Conservation (phyloP, 2,888 invertebrate genomes). For the Xiphydria camelus region DNA sequence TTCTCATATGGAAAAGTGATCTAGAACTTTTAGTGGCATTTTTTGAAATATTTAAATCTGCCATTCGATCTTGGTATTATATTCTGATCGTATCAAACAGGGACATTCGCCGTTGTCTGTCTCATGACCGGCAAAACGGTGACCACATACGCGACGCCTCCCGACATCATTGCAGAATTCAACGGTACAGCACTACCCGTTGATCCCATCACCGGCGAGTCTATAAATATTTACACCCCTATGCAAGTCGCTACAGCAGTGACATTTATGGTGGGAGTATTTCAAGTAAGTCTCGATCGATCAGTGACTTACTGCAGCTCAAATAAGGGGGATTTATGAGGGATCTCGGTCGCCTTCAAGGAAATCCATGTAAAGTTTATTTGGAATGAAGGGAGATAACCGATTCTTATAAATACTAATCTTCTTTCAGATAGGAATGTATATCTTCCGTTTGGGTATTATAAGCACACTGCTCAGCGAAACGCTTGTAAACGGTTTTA, state of each 20-base stretch:
- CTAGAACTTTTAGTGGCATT: background rate
- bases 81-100: slow-evolving; percentile 54
- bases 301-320: too few species aligned
- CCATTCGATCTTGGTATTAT: background rate
- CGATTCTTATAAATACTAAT: slow-evolving; percentile 35
- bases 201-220: slow-evolving; percentile 32
- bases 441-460: slow-evolving; percentile 64
- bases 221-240: slow-evolving; percentile 46
- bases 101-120: slow-evolving; percentile 85
- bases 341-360: too few species aligned
- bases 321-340: too few species aligned
- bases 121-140: slow-evolving; percentile 89
- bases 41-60: background rate
- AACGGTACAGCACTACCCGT: slow-evolving; percentile 3
- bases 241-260: slow-evolving; percentile 73
- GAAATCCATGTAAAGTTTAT: background rate
- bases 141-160: slow-evolving; percentile 46
- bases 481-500: slow-evolving; percentile 73
- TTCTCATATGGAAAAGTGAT: too few species aligned
- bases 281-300: slow-evolving; percentile 69
- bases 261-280: slow-evolving; percentile 71
- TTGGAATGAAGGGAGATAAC: background rate
- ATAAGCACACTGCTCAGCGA: slow-evolving; percentile 67
- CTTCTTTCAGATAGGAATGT: slow-evolving; percentile 67
- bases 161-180: background rate